A percentile compares a stretch with the other conserved stretches of the same genome.
Evolutionary conservation across 1,140 invertebrate species (phyloP).

Genomic region (Zaprionus lachaisei): DNA sequence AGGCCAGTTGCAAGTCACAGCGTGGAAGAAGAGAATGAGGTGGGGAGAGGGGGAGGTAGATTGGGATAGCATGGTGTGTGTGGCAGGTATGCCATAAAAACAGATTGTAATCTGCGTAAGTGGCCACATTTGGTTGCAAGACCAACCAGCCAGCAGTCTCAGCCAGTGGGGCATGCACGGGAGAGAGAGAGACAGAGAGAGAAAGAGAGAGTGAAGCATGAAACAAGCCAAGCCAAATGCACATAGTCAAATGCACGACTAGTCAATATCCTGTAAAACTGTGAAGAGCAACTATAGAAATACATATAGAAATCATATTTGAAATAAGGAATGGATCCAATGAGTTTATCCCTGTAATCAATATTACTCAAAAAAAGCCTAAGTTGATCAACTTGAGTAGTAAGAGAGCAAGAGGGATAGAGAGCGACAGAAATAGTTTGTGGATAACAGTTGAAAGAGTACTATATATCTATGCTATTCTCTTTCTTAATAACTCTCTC

Average conservation of each 20-base stretch:
- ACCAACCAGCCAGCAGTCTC: conserved; percentile 21
- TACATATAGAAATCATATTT: too few relatives aligned
- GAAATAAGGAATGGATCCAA: too few relatives aligned
- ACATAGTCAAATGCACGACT: neutral
- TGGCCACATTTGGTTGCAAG: conserved; percentile 65
- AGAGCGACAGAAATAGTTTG: too few relatives aligned
- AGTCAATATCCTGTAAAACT: neutral
- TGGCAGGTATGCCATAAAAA: conserved; percentile 62
- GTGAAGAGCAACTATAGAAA: too few relatives aligned
- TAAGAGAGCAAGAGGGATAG: too few relatives aligned
- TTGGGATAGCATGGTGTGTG: conserved; percentile 6
- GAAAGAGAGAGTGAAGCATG: conserved; percentile 16
- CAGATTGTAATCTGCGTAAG: conserved; percentile 75
- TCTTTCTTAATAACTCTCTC: too few relatives aligned
- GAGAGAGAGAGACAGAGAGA: neutral
- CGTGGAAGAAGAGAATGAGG: neutral
- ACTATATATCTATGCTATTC: too few relatives aligned
- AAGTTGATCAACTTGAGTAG: too few relatives aligned
- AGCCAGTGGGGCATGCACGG: conserved; percentile 24
- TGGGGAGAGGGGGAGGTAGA: too few relatives aligned
- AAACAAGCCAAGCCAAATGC: conserved; percentile 16
- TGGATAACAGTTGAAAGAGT: too few relatives aligned
- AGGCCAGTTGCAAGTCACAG: conserved; percentile 20
- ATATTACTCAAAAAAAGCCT: too few relatives aligned
- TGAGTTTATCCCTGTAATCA: too few relatives aligned